These are phyloP conservation scores for Stomorhina lunata DNA, from an alignment of 2,888 invertebrate genomes.

Conservation along the genomic window DNA sequence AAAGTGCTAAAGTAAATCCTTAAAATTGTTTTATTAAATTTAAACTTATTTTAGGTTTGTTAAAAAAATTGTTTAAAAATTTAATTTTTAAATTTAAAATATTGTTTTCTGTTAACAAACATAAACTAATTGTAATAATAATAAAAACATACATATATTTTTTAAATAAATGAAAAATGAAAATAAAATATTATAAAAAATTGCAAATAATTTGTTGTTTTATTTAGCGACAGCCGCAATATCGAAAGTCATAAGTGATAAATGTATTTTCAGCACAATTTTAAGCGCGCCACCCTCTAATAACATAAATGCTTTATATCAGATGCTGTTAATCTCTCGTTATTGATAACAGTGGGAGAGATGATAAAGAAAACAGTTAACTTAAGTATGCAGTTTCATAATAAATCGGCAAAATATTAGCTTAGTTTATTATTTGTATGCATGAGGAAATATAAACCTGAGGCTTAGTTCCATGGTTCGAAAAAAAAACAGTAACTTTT, in stretches of 20 bases:
- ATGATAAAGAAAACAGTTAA: neutral
- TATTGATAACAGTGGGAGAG: neutral
- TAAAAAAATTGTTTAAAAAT: neutral
- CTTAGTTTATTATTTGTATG: too few relatives aligned
- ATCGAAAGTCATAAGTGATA: neutral
- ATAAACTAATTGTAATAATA: constrained; percentile 31
- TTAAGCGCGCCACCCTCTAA: neutral
- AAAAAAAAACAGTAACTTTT: too few relatives aligned
- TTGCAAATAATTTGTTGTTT: constrained; percentile 28
- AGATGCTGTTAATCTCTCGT: constrained; percentile 22
- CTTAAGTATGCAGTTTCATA: too few relatives aligned
- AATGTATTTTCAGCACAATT: neutral
- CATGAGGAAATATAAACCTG: too few relatives aligned
- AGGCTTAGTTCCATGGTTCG: too few relatives aligned
- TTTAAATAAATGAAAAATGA: constrained; percentile 37
- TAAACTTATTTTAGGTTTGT: constrained; percentile 23
- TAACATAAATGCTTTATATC: neutral
- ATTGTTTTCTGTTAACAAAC: constrained; percentile 32
- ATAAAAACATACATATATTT: constrained; percentile 49
- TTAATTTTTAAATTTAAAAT: neutral
- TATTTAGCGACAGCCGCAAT: constrained; percentile 4
- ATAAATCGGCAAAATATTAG: too few relatives aligned
- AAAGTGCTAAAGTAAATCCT: neutral
- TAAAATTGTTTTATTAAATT: neutral
- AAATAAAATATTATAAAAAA: constrained; percentile 30